These are phyloP conservation scores for Harpalus rubripes DNA, from an alignment of 2,888 invertebrate genomes.

Conservation along the genomic window DNA sequence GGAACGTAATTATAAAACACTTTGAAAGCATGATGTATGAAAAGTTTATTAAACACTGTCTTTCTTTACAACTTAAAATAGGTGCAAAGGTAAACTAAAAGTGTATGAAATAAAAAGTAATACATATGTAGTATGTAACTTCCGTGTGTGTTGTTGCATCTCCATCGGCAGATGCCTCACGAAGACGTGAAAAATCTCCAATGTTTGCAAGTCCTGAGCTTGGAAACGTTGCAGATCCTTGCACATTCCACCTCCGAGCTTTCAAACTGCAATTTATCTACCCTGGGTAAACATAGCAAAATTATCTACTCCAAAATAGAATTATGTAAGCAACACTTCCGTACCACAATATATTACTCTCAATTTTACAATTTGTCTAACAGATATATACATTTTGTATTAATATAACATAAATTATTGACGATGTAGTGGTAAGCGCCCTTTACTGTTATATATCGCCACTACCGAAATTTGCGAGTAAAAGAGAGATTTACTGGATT, in stretches of 20 bases:
- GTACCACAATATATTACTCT: neutral
- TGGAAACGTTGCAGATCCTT: slow-evolving; percentile 38
- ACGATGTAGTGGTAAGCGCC: too few relatives aligned
- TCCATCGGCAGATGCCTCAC: slow-evolving; percentile 35
- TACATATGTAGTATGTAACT: slow-evolving; percentile 7
- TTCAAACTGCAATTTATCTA: slow-evolving; percentile 50
- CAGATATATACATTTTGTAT: neutral
- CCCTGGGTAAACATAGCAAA: slow-evolving; percentile 6
- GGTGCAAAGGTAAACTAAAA: slow-evolving; percentile 10
- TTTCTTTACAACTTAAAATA: neutral
- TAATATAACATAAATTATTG: neutral
- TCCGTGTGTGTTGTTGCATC: slow-evolving; percentile 40
- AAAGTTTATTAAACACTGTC: neutral
- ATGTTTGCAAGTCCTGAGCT: slow-evolving; percentile 32
- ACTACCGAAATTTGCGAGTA: too few relatives aligned
- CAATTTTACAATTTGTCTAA: neutral
- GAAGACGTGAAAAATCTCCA: slow-evolving; percentile 8
- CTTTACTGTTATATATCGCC: too few relatives aligned
- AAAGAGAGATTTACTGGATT: too few relatives aligned
- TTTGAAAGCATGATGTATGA: neutral
- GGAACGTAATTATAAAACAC: too few relatives aligned
- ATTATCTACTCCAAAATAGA: slow-evolving; percentile 44
- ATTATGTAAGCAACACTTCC: slow-evolving; percentile 8
- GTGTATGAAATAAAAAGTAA: neutral
- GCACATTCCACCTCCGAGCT: slow-evolving; percentile 26